Percentiles rank a stretch among this genome's conserved stretches.
These are phyloP conservation scores for Cirrhinus mrigala DNA, from an alignment of 2,797 vertebrate species.

Conservation along the genomic window DNA sequence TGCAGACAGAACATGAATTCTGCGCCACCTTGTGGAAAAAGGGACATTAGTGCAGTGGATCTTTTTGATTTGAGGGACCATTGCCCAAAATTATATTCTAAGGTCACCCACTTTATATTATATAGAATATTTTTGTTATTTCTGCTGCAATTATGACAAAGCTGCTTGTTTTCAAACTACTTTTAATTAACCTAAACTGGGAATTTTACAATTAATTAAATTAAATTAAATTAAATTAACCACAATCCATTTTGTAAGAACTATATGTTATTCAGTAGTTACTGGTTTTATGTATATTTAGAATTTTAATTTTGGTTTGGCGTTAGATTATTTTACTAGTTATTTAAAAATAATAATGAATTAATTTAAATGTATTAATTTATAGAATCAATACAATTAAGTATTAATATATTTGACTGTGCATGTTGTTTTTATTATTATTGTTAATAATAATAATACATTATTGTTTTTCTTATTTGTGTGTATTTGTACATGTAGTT, in stretches of 20 bases:
- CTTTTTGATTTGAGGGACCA: neutral
- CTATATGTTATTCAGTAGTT: neutral
- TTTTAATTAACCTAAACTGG: neutral
- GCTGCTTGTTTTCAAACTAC: neutral
- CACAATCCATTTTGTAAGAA: neutral
- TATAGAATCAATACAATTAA: neutral
- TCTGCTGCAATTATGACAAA: neutral
- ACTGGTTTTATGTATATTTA: neutral
- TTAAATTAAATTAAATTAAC: neutral
- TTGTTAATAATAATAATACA: neutral
- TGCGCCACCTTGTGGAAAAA: constrained; percentile 13
- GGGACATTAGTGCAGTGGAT: neutral
- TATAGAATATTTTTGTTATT: neutral
- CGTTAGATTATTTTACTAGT: neutral
- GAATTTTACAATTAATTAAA: neutral
- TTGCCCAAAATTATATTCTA: neutral
- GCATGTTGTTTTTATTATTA: neutral
- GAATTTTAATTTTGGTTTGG: neutral
- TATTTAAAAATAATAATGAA: neutral
- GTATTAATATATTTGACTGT: neutral
- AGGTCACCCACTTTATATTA: neutral
- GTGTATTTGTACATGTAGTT: constrained; percentile 75
- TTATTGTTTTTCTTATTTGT: constrained; percentile 20
- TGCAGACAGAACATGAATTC: neutral
- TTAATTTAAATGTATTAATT: neutral